Conservation (phyloP, 2,797 vertebrate species). For the Chrysocyon brachyurus region DNA sequence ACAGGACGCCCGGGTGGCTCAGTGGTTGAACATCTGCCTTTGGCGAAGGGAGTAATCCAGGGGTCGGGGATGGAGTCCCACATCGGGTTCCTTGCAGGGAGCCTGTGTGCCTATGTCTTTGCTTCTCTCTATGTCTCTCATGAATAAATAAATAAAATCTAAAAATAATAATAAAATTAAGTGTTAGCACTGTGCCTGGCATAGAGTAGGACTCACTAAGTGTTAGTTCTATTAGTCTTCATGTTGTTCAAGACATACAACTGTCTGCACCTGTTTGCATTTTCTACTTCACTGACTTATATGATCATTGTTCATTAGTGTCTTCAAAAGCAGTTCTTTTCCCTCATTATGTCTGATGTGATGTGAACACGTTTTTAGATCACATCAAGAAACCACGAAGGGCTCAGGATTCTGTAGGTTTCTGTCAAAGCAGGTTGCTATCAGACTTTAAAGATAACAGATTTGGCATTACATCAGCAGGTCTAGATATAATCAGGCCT, state of each 20-base stretch:
- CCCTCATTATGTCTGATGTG: background rate
- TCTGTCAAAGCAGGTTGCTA: background rate
- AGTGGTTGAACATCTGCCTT: too few relatives aligned
- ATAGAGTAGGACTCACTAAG: background rate
- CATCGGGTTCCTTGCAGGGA: too few relatives aligned
- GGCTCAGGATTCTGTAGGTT: background rate
- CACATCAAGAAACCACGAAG: background rate
- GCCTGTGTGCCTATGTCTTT: too few relatives aligned
- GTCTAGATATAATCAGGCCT: background rate
- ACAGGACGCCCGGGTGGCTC: too few relatives aligned
- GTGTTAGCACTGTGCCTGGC: background rate
- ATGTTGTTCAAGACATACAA: background rate
- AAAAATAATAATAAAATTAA: too few relatives aligned
- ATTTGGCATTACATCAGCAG: background rate
- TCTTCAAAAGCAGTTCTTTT: constrained; percentile 35
- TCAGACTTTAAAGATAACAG: background rate
- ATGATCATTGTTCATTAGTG: background rate
- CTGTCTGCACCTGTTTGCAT: background rate
- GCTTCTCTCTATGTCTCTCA: too few relatives aligned
- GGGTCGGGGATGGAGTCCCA: too few relatives aligned
- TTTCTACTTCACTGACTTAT: background rate
- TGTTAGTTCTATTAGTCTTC: background rate
- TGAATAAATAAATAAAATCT: too few relatives aligned
- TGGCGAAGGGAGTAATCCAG: too few relatives aligned
- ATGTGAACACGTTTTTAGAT: background rate